Percentiles rank a stretch among this genome's conserved stretches.
phyloP scores from a whole-genome alignment of 2,113 vertebrate species.

The Kryptolebias marmoratus region DNA sequence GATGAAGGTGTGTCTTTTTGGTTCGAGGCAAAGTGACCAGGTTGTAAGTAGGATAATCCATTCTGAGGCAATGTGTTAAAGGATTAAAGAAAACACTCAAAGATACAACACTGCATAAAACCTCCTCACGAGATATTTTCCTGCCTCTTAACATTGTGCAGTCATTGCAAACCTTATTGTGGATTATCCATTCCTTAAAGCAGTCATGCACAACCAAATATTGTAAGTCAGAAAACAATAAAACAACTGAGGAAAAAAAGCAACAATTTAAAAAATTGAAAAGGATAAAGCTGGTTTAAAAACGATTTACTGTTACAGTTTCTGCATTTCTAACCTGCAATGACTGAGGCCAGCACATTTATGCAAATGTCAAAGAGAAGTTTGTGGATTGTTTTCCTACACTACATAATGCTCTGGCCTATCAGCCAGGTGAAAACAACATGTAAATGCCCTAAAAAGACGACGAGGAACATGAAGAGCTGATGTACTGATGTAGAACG shows the following conservation, averaged over 20 bases:
- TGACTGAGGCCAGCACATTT: background rate
- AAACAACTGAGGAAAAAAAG: constrained; percentile 3
- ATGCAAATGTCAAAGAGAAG: constrained; percentile 34
- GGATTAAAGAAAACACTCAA: constrained; percentile 31
- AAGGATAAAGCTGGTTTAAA: background rate
- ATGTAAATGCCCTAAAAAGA: constrained; percentile 43
- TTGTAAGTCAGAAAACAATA: background rate
- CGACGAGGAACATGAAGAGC: constrained; percentile 11
- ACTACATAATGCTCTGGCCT: constrained; percentile 50
- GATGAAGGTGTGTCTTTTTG: background rate
- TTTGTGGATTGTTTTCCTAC: constrained; percentile 23
- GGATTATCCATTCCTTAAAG: constrained; percentile 13
- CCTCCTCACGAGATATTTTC: background rate
- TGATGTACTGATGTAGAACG: constrained; percentile 19
- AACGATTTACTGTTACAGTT: background rate
- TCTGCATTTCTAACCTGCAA: constrained; percentile 20
- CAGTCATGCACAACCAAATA: constrained; percentile 2
- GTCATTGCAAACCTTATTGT: constrained; percentile 18
- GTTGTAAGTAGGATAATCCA: constrained; percentile 35
- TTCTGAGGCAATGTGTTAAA: constrained; percentile 17
- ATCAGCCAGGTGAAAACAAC: constrained; percentile 43
- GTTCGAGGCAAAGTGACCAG: constrained; percentile 15
- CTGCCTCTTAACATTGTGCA: constrained; percentile 10
- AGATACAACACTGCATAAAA: constrained; percentile 10
- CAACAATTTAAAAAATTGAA: background rate